Evolutionary conservation across 2,888 invertebrate species (phyloP), one percentile per base, ranked within the genome.

Genomic region (Cynaeus angustus): DNA sequence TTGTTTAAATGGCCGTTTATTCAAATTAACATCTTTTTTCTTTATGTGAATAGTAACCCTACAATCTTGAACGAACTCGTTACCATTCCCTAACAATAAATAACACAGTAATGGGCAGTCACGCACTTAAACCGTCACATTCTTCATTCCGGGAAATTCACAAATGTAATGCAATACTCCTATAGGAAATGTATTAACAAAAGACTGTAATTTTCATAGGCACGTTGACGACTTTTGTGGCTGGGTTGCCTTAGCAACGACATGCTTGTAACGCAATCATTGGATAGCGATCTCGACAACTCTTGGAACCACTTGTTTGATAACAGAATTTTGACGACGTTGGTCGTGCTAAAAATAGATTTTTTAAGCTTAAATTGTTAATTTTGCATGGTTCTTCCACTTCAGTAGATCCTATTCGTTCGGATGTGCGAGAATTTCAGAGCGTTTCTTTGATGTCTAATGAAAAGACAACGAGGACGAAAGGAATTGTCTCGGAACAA

Each of bases 231-330:
- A 48, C 46, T 59, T 59, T 43, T 56, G 56, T 10, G 56, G 56
- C 56, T 43, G 43, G 6, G 56, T 56, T 30, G 5, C 46, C 33
- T 1, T 59, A 14, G 59, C 59, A 45, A 59, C 46, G 33, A 28
- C 59, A 46, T 46, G 46, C 33, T 48, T 33, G 33, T 30, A 48
- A 46, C 14, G 59, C 46, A 45, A 59, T 59, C 59, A 21, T 33
- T 30, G 46, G 59, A 59, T 45, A 59, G 46, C 33, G 37, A 48
- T 59, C 59, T 56, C 56, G 43, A 56, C 14, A 59, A 28, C 59
- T 45, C 37, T 30, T 21, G 33, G n/a, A 59, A 46, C 59, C 59
- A 59, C 59, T 59, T 59, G 59, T 59, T 59, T 59, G 59, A 59
- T 59, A 59, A 59, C 56, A 43, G 21, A 56, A 12, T 41, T 46